A percentile compares a stretch with the other conserved stretches of the same genome.
Evolutionary conservation across 2,888 invertebrate species (phyloP).

Genomic region (Eustalomyia histrio): DNA sequence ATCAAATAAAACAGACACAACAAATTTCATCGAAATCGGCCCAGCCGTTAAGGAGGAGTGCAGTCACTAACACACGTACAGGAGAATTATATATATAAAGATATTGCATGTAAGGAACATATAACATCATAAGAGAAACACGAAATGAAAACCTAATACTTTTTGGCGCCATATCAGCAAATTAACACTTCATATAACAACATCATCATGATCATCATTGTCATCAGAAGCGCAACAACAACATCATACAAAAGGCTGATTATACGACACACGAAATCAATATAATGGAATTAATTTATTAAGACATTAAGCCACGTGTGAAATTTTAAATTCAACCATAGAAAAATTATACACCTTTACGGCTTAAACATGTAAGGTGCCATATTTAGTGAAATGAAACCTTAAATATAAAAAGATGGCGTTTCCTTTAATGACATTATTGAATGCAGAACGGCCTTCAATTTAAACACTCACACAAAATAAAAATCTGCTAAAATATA

Average conservation of each 20-base stretch:
- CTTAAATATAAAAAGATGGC: conserved; percentile 28
- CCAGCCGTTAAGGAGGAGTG: too few species aligned
- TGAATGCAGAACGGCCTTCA: conserved; percentile 43
- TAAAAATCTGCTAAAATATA: conserved; percentile 15
- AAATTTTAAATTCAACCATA: conserved; percentile 70
- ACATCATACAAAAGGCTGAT: conserved; percentile 1
- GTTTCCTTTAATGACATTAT: conserved; percentile 47
- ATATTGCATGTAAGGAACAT: not conserved
- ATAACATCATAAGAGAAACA: conserved; percentile 6
- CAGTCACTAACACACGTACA: too few species aligned
- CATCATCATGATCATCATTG: conserved; percentile 33
- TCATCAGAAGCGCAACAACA: conserved; percentile 17
- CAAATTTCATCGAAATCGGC: too few species aligned
- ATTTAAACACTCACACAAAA: conserved; percentile 14
- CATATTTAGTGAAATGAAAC: conserved; percentile 31
- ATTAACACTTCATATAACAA: conserved; percentile 64
- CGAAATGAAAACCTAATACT: conserved; percentile 59
- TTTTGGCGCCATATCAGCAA: conserved; percentile 66
- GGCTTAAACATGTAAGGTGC: conserved; percentile 37
- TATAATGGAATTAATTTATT: conserved; percentile 75
- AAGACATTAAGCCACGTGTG: conserved; percentile 77
- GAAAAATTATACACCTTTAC: not conserved
- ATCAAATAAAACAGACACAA: too few species aligned
- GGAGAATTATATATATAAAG: too few species aligned
- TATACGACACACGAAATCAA: conserved; percentile 64